Percentiles rank a stretch among this genome's conserved stretches.
Conservation (phyloP, 2,888 invertebrate species). For the Trachelus troglodyta region DNA sequence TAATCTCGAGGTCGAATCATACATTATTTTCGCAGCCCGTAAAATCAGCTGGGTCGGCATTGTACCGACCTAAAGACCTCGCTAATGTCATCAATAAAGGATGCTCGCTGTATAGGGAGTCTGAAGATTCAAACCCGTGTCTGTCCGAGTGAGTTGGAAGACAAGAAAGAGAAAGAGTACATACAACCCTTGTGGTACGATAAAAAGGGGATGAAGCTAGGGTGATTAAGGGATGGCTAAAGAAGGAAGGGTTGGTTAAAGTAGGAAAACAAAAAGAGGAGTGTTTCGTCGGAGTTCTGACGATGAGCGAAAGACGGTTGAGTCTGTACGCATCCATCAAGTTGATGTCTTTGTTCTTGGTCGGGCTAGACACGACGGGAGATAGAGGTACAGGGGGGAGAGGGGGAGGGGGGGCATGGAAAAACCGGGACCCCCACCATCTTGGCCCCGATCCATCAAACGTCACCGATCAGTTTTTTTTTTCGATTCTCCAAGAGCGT, state of each 20-base stretch:
- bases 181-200: neutral
- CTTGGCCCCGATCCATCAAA: conserved; percentile 60
- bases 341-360: conserved; percentile 65
- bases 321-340: conserved; percentile 54
- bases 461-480: conserved; percentile 57
- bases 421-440: conserved; percentile 22
- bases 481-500: conserved; percentile 45
- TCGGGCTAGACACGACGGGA: conserved; percentile 40
- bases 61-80: neutral
- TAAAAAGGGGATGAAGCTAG: conserved; percentile 5
- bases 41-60: neutral
- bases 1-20: neutral
- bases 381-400: conserved; percentile 17
- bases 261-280: conserved; percentile 21
- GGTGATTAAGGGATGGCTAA: conserved; percentile 30
- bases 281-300: conserved; percentile 28
- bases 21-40: neutral
- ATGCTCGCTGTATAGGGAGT: neutral
- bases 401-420: conserved; percentile 15
- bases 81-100: neutral
- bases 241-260: conserved; percentile 10
- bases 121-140: neutral
- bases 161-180: neutral
- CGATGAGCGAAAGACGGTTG: conserved; percentile 32
- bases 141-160: neutral